Conservation (phyloP, 1,140 invertebrate species). For the Lepidurus couesii region DNA sequence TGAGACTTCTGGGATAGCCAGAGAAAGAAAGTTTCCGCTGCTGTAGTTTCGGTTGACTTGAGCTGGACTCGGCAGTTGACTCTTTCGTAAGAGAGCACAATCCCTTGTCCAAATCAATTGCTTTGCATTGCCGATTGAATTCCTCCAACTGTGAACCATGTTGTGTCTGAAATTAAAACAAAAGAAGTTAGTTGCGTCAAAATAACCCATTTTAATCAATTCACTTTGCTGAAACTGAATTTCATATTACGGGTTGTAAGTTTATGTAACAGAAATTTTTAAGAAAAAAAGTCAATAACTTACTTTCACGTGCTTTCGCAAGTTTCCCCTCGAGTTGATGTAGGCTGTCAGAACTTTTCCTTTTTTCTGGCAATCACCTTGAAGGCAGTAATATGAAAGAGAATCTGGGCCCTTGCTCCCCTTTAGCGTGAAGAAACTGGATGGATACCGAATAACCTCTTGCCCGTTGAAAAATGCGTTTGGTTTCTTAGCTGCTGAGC, state of each 20-base stretch:
- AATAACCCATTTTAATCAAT: neutral
- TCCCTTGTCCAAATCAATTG: neutral
- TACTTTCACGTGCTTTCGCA: neutral
- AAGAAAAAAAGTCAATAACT: neutral
- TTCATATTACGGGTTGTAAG: neutral
- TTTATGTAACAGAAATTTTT: neutral
- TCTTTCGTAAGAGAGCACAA: neutral
- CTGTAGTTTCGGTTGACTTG: neutral
- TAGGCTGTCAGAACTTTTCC: neutral
- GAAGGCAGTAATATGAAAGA: neutral
- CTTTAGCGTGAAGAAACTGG: no score
- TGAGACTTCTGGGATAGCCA: neutral
- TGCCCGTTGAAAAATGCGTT: neutral
- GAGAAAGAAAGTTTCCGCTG: neutral
- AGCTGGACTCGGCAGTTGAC: neutral
- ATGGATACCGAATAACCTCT: neutral
- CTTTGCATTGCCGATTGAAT: neutral
- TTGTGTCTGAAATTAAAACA: neutral
- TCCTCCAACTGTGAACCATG: neutral
- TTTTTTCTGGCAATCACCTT: neutral
- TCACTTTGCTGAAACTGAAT: neutral
- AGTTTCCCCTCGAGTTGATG: neutral
- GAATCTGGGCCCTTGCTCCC: no score
- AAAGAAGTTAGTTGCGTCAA: neutral
- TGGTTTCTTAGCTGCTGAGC: neutral